Evolutionary conservation across 2,797 vertebrate genomes (phyloP).

Genomic region (Mormyrops attenuatus): DNA sequence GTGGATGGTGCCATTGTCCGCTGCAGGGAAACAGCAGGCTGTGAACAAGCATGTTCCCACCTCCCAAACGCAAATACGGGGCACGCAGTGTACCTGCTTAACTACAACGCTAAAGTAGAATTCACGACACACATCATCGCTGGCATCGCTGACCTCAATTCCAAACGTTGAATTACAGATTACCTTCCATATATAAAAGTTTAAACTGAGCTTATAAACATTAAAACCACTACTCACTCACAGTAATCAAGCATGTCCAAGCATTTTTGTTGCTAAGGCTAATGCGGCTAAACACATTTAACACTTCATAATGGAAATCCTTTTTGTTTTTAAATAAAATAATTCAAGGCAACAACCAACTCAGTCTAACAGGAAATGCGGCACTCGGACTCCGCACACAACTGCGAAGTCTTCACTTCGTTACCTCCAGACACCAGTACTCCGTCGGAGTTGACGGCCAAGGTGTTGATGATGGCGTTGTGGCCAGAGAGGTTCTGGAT

Average conservation of each 20-base stretch:
- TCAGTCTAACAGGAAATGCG: neutral
- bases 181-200: neutral
- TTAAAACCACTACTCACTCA: neutral
- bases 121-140: neutral
- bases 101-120: neutral
- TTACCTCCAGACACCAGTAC: conserved; percentile 95
- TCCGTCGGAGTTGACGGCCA: conserved; percentile 93
- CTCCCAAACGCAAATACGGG: neutral
- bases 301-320: neutral
- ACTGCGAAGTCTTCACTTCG: neutral
- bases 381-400: neutral
- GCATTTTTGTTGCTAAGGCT: neutral
- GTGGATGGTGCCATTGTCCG: conserved; percentile 97
- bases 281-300: neutral
- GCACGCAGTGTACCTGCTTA: neutral
- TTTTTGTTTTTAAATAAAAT: neutral
- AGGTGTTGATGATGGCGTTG: conserved; percentile 93
- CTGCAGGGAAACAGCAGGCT: conserved; percentile 48
- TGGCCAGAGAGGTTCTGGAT: conserved; percentile 98
- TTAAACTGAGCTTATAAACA: neutral
- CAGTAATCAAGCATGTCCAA: neutral
- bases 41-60: neutral
- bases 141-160: neutral
- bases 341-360: neutral
- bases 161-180: neutral